Evolutionary conservation across 2,888 invertebrate genomes (phyloP).

Genomic region (Polylopha cassiicola): DNA sequence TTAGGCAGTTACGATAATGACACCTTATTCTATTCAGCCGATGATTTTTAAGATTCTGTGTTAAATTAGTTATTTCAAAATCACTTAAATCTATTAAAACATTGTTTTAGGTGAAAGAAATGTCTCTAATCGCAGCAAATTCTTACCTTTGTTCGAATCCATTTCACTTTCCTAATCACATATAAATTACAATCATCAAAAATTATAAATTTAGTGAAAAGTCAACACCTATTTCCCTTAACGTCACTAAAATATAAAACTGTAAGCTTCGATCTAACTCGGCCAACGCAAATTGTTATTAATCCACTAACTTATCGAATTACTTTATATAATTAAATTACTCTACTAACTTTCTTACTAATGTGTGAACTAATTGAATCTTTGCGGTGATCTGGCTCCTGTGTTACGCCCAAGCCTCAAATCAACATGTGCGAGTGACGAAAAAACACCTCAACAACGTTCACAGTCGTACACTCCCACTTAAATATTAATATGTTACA

Average conservation of each 20-base stretch:
- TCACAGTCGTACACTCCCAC: slow-evolving; percentile 49
- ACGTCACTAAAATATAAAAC: slow-evolving; percentile 23
- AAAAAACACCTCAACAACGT: slow-evolving; percentile 52
- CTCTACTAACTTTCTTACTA: slow-evolving; percentile 69
- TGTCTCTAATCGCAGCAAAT: slow-evolving; percentile 5
- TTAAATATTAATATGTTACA: slow-evolving; percentile 18
- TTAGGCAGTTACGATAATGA: too few relatives aligned
- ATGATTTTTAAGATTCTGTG: too few relatives aligned
- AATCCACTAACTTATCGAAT: slow-evolving; percentile 73
- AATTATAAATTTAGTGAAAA: slow-evolving; percentile 9
- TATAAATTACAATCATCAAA: slow-evolving; percentile 13
- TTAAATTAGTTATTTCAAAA: too few relatives aligned
- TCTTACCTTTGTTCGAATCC: slow-evolving; percentile 66
- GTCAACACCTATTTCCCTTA: slow-evolving; percentile 10
- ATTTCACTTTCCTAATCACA: slow-evolving; percentile 35
- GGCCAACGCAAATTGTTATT: slow-evolving; percentile 62
- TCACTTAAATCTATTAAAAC: too few relatives aligned
- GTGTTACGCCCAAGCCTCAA: slow-evolving; percentile 41
- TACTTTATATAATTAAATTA: slow-evolving; percentile 75
- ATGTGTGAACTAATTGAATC: slow-evolving; percentile 76
- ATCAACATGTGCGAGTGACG: slow-evolving; percentile 53
- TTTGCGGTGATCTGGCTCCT: slow-evolving; percentile 67
- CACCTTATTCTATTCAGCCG: too few relatives aligned
- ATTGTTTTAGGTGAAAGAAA: too few relatives aligned
- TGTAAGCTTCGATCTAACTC: slow-evolving; percentile 43